Evolutionary conservation across 2,888 invertebrate genomes (phyloP).

Genomic region (Cosmia pyralina): DNA sequence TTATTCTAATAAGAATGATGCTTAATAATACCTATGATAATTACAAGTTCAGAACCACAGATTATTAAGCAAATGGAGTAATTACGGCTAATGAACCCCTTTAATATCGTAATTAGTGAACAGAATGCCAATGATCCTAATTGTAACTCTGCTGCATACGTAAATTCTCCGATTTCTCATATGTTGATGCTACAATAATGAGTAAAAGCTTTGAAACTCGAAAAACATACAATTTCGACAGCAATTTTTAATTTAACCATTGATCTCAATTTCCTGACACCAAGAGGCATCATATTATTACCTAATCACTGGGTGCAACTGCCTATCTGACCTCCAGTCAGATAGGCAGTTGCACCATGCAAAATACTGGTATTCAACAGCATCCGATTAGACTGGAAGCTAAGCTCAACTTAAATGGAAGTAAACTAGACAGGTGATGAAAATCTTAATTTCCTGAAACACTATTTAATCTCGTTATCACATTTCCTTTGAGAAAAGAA

Average conservation of each 20-base stretch:
- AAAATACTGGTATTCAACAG: too few relatives aligned
- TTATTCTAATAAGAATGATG: not conserved
- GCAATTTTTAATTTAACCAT: not conserved
- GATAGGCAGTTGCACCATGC: too few relatives aligned
- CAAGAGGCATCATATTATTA: too few relatives aligned
- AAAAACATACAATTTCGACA: not conserved
- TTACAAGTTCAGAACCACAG: constrained; percentile 9
- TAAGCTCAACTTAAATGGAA: too few relatives aligned
- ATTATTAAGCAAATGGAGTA: constrained; percentile 17
- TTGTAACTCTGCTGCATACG: constrained; percentile 7
- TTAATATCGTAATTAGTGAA: constrained; percentile 11
- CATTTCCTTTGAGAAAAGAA: not conserved
- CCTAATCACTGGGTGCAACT: too few relatives aligned
- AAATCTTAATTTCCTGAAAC: not conserved
- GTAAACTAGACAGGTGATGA: too few relatives aligned
- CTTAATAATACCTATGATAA: not conserved
- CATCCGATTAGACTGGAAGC: too few relatives aligned
- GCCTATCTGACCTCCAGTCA: too few relatives aligned
- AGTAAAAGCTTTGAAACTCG: too few relatives aligned
- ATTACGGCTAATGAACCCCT: constrained; percentile 20
- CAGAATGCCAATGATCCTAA: constrained; percentile 7
- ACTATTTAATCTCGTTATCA: not conserved
- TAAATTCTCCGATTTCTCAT: not conserved
- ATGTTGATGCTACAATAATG: not conserved
- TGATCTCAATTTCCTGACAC: too few relatives aligned